Evolutionary conservation across 1,140 invertebrate genomes (phyloP).

Genomic region (Caenorhabditis remanei): DNA sequence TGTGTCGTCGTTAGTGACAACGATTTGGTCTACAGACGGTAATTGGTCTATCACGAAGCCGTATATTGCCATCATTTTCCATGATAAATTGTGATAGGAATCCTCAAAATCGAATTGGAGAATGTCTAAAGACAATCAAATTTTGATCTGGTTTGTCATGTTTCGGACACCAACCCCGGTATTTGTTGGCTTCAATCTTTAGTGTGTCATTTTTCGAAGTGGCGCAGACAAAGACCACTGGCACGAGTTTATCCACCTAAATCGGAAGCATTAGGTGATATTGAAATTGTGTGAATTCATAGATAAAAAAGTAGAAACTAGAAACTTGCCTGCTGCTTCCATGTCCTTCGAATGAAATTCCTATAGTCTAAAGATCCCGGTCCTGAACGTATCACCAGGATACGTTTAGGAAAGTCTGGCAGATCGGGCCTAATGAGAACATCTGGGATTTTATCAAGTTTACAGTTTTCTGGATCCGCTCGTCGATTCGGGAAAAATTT

Average conservation of each 20-base stretch:
- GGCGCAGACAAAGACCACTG: constrained; percentile 60
- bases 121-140: constrained; percentile 69
- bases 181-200: constrained; percentile 48
- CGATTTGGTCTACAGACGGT: constrained; percentile 70
- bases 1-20: constrained; percentile 78
- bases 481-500: constrained; percentile 60
- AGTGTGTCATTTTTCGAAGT: constrained; percentile 24
- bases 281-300: not conserved
- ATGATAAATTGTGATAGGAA: constrained; percentile 75
- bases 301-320: too few species aligned
- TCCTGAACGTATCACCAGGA: constrained; percentile 73
- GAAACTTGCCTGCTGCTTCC: constrained; percentile 62
- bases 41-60: constrained; percentile 68
- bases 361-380: constrained; percentile 71
- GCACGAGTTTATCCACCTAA: constrained; percentile 50
- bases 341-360: constrained; percentile 73
- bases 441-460: constrained; percentile 60
- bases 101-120: constrained; percentile 76
- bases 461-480: constrained; percentile 58
- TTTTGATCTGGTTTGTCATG: constrained; percentile 60
- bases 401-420: constrained; percentile 54
- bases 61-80: constrained; percentile 77
- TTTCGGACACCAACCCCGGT: constrained; percentile 3
- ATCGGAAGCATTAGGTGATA: not conserved
- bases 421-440: constrained; percentile 67